These are phyloP conservation scores for Heteromyza rotundicornis DNA, from an alignment of 2,888 invertebrate genomes.

Conservation along the genomic window DNA sequence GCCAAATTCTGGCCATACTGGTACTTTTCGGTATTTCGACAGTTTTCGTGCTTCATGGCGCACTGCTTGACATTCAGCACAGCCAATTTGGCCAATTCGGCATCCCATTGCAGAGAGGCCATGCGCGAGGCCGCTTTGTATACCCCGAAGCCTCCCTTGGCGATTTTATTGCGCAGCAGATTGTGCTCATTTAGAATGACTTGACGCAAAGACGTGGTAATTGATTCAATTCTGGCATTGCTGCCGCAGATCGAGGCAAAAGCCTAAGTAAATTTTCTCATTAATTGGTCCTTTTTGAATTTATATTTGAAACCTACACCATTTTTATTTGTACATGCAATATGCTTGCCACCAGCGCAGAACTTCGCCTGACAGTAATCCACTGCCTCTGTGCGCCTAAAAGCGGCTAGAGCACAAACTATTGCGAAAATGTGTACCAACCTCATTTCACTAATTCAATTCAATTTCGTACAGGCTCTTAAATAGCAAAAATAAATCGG, in stretches of 20 bases:
- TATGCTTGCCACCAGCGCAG: too few species aligned
- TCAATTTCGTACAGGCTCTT: too few species aligned
- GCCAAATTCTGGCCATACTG: slow-evolving; percentile 33
- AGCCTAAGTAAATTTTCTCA: too few species aligned
- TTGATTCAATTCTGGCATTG: slow-evolving; percentile 23
- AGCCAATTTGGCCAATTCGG: slow-evolving; percentile 34
- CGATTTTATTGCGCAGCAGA: slow-evolving; percentile 26
- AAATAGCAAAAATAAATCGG: too few species aligned
- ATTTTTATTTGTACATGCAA: too few species aligned
- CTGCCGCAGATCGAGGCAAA: slow-evolving; percentile 25
- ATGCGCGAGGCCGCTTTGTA: slow-evolving; percentile 31
- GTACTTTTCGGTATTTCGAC: slow-evolving; percentile 33
- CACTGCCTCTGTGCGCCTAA: too few species aligned
- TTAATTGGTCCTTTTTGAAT: too few species aligned
- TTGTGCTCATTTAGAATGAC: slow-evolving; percentile 29
- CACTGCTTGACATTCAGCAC: slow-evolving; percentile 34
- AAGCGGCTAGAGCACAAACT: too few species aligned
- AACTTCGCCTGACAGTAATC: too few species aligned
- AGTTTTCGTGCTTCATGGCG: slow-evolving; percentile 31
- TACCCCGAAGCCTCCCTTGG: slow-evolving; percentile 23
- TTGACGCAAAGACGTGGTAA: not conserved
- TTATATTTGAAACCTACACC: too few species aligned
- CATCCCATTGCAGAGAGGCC: slow-evolving; percentile 36
- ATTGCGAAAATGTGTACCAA: too few species aligned
- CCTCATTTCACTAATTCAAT: too few species aligned